Evolutionary conservation across 2,888 invertebrate genomes (phyloP), one percentile per base, ranked within the genome.

Genomic region (Megastigmus dorsalis): DNA sequence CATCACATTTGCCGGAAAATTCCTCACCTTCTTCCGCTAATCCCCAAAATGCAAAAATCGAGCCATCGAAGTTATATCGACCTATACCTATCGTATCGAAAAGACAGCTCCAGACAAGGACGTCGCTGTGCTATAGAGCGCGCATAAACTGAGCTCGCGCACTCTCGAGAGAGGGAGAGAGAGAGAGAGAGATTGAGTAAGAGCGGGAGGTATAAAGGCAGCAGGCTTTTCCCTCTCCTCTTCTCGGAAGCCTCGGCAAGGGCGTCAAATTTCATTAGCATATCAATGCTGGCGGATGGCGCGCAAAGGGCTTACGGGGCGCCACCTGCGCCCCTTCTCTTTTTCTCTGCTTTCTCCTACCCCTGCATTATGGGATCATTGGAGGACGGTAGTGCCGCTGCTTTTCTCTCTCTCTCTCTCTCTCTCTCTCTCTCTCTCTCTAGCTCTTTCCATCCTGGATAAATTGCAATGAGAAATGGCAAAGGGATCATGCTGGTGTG

Each of bases 231-330:
- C 36, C 10, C 50, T 26, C 15, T 28, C 48, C 13, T 52, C 9
- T 43, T 52, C 38, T 36, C 18, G 15, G 18, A 30, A 60, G 18
- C 13, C 26, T 28, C 69, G 9, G 28, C 38, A 18, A 84, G 86
- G 85, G 87, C 85, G 85, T 86, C 87, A 88, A 88, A 88, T 87
- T 88, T 88, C 88, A 88, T 88, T 88, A 88, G 87, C 88, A 88
- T 88, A 88, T 88, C 88, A 88, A 88, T 88, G 86, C 85, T 48
- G 86, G 86, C 81, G 85, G 85, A 86, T 86, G 86, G 85, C 82
- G 83, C 80, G 83, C 82, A 82, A n/a, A 80, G 82, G 79, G 80
- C 79, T 81, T 79, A 74, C 7, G 18, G 82, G 83, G 85, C 84
- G 84, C 86, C 87, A 87, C 87, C 87, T 86, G 87, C 84, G 86